Evolutionary conservation across 2,797 vertebrate genomes (phyloP).

Genomic region (Sphaeramia orbicularis): DNA sequence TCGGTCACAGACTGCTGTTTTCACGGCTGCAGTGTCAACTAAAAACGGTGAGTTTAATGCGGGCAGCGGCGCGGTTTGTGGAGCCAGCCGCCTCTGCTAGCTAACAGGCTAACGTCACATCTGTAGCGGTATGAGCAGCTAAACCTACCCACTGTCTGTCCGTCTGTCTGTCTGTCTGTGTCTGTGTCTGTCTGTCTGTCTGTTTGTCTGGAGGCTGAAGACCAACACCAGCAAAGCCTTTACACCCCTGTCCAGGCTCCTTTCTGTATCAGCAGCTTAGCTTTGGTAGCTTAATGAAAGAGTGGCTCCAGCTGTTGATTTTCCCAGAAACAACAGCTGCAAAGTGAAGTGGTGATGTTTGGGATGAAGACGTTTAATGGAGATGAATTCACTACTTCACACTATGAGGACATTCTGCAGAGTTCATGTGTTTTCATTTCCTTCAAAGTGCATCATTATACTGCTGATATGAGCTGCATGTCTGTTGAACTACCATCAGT

Average conservation of each 20-base stretch:
- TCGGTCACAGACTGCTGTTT: neutral
- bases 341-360: neutral
- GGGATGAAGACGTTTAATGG: neutral
- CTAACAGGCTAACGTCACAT: constrained; percentile 72
- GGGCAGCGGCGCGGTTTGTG: neutral
- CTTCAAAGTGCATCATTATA: neutral
- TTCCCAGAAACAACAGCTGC: neutral
- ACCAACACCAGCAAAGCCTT: fast-evolving
- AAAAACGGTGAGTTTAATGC: constrained; percentile 57
- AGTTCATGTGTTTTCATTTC: neutral
- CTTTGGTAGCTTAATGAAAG: neutral
- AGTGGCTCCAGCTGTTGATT: constrained; percentile 44
- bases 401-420: no score
- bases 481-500: neutral
- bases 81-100: constrained; percentile 37
- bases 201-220: neutral
- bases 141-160: neutral
- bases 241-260: fast-evolving
- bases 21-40: constrained; percentile 40
- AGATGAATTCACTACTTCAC: neutral
- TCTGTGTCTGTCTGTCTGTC: neutral
- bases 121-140: constrained; percentile 31
- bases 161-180: neutral
- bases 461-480: neutral
- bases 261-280: neutral